Base-by-base conservation (phyloP, 64 coral and sea anemone genomes). In the Pocillopora verrucosa region DNA sequence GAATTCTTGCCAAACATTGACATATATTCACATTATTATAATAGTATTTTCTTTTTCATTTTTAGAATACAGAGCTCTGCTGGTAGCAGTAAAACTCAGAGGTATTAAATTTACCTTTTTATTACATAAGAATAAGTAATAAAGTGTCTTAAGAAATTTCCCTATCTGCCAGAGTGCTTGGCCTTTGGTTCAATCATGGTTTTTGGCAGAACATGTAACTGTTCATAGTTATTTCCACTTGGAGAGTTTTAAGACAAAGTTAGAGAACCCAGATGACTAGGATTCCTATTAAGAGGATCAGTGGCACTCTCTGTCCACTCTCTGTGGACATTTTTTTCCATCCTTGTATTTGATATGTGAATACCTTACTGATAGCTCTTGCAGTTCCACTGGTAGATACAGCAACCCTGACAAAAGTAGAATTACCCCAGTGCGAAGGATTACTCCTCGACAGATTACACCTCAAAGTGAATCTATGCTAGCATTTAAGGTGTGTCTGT, bases 371-470 rank as follows among this genome's bases (percentile, higher is more conserved):
- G 70, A 25, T 37, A 85, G 82, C 38, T 56, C 64, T 72, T 85
- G 82, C 16, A 72, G 82, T 65, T 85, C 82, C 57, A 58, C 37
- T 85, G 82, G 82, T 58, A 72, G 35, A 72, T 85, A 85, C 65
- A 85, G 82, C 38, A 85, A 85, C 62, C 36, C 82, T 72, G 82
- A 85, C 1, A 85, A 72, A 56, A 72, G 57, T 70, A 85, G 41
- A 85, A 38, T 85, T 24, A 85, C 82, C 24, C 82, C 82, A 24
- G 63, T 72, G 69, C 64, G 22, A 38, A 72, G 82, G 65, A 85
- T 38, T 72, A 85, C 82, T 72, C 82, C 82, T 57, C 38, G 25
- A 45, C 69, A 58, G 76, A 61, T 61, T 36, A 37, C 58, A 76
- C 58, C 86, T 61, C 72, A 76, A 59, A 74, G 61, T 51, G 65